A percentile compares a stretch with the other conserved stretches of the same genome.
These are phyloP conservation scores for Cynopterus brachyotis DNA, from an alignment of 2,113 vertebrate genomes.

Conservation along the genomic window DNA sequence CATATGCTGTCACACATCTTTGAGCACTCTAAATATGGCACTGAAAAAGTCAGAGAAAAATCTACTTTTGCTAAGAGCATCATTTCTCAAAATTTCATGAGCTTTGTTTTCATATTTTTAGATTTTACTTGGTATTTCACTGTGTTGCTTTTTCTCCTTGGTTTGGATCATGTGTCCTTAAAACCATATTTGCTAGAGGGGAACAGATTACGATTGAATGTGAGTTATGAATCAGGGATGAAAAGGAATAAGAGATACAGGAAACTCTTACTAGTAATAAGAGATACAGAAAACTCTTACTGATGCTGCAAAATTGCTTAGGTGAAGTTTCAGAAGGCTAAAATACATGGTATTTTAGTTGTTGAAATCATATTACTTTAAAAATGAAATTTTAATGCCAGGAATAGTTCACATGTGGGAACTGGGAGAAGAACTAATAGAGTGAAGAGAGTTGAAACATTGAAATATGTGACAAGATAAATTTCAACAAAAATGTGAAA, in stretches of 20 bases:
- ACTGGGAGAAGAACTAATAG: constrained; percentile 54
- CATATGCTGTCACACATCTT: not conserved
- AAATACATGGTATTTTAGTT: constrained; percentile 60
- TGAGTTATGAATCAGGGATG: not conserved
- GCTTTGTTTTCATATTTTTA: constrained; percentile 32
- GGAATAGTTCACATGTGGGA: constrained; percentile 73
- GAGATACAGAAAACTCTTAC: not conserved
- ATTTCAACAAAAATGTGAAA: constrained; percentile 44
- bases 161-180: not conserved
- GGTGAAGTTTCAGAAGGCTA: constrained; percentile 34
- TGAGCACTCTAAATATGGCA: constrained; percentile 13
- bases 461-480: constrained; percentile 59
- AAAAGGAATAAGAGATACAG: not conserved
- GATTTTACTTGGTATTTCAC: not conserved
- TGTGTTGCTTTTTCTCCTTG: not conserved
- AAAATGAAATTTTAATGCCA: constrained; percentile 66
- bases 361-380: constrained; percentile 63
- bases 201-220: not conserved
- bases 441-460: constrained; percentile 33
- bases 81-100: not conserved
- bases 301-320: constrained; percentile 41
- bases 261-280: not conserved
- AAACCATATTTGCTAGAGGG: not conserved
- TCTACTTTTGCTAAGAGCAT: not conserved
- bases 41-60: not conserved